Conservation (phyloP, 2,888 invertebrate genomes). For the Chrysolina oricalcia region DNA sequence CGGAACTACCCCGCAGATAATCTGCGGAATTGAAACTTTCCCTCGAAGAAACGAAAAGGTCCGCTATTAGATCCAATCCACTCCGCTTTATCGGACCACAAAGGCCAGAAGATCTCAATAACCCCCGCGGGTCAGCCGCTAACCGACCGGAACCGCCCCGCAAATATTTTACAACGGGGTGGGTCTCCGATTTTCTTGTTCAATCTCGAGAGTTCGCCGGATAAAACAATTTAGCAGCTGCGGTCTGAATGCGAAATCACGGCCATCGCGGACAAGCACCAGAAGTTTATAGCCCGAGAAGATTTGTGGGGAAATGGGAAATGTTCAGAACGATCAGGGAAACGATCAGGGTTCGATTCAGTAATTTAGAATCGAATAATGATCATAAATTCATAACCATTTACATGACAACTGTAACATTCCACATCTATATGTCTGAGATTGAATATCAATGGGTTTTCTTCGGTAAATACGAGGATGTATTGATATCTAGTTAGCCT, state of each 20-base stretch:
- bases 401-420: too few relatives aligned
- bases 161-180: conserved; percentile 68
- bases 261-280: neutral
- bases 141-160: conserved; percentile 58
- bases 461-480: too few relatives aligned
- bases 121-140: neutral
- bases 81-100: conserved; percentile 22
- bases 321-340: neutral
- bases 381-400: too few relatives aligned
- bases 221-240: conserved; percentile 66
- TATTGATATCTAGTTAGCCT: too few relatives aligned
- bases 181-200: conserved; percentile 67
- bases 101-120: conserved; percentile 20
- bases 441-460: too few relatives aligned
- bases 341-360: neutral
- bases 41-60: conserved; percentile 20
- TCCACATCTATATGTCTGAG: too few relatives aligned
- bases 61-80: conserved; percentile 13
- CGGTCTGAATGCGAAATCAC: conserved; percentile 21
- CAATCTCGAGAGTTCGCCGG: conserved; percentile 65
- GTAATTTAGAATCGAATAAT: too few relatives aligned
- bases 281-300: conserved; percentile 38
- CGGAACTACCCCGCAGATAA: conserved; percentile 1
- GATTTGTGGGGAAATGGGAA: neutral
- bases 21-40: conserved; percentile 16